Evolutionary conservation across 2,888 invertebrate genomes (phyloP), one percentile per base, ranked within the genome.

Genomic region (Drosophila peninsularis): DNA sequence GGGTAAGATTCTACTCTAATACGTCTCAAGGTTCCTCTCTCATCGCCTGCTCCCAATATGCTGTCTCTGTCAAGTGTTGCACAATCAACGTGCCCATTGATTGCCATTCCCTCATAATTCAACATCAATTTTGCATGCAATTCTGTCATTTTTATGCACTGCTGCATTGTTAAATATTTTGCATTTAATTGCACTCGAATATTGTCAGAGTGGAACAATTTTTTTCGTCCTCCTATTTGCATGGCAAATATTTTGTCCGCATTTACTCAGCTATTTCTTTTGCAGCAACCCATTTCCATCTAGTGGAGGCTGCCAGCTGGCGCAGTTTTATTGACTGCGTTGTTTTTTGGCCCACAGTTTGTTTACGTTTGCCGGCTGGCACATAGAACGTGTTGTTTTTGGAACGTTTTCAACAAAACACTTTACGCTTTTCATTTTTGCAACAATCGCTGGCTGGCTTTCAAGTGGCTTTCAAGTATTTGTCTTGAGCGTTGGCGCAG

Each of bases 351-450:
- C 63, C 60, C 56, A 60, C 75, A 72, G 45, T 58, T 71, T 81
- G 86, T 81, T 86, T 81, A 80, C 83, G 74, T 80, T 81, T 62
- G 44, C 32, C 58, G 45, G 39, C 62, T 37, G 53, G 32, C 52
- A 50, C 52, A 37, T 65, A 63, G 53, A 56, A 56, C 55, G 39
- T 80, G 84, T 86, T 85, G 82, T 84, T 86, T 87, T 86, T 89
- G 85, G 89, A 89, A 75, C 78, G 87, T 74, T 82, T 86, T 86
- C 88, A 89, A 87, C 89, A 86, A 86, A 86, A 87, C 89, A 89
- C 89, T 86, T 78, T 76, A 81, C 87, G 74, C 73, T 79, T 76
- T 79, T 76, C 60, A 74, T 78, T 81, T 79, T 81, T 77, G 71
- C 74, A 79, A 78, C 84, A 84, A 81, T 74, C 77, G 79, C 49